phyloP scores from a whole-genome alignment of 2,113 vertebrate species.

The Eolophus roseicapilla region DNA sequence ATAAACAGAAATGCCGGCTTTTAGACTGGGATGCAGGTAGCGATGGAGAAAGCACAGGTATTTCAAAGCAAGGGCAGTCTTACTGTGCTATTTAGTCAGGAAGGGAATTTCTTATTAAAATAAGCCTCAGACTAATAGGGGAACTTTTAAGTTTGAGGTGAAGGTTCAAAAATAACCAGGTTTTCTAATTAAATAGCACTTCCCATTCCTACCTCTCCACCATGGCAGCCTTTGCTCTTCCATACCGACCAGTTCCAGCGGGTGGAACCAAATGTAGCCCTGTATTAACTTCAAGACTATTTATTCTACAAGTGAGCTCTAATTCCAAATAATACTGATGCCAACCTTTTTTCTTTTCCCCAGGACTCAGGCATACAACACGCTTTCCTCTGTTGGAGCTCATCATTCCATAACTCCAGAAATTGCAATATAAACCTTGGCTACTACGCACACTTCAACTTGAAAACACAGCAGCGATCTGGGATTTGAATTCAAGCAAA shows the following conservation, averaged over 20 bases:
- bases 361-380: neutral
- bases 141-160: neutral
- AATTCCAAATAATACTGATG: slow-evolving; percentile 37
- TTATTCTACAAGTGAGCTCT: slow-evolving; percentile 10
- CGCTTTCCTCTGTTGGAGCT: slow-evolving; percentile 52
- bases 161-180: neutral
- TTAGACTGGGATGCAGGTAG: slow-evolving; percentile 33
- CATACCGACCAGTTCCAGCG: neutral
- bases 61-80: slow-evolving; percentile 23
- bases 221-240: neutral
- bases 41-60: neutral
- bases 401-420: slow-evolving; percentile 67
- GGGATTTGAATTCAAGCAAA: slow-evolving; percentile 73
- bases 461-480: slow-evolving; percentile 70
- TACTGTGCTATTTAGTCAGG: slow-evolving; percentile 1
- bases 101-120: slow-evolving; percentile 42
- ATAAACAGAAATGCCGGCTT: slow-evolving; percentile 22
- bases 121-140: neutral
- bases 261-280: neutral
- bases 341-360: slow-evolving; percentile 48
- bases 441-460: slow-evolving; percentile 55
- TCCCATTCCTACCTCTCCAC: neutral
- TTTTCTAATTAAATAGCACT: neutral
- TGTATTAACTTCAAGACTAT: neutral
- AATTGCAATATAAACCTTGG: slow-evolving; percentile 70